phyloP scores from a whole-genome alignment of 2,888 invertebrate species.

The Torymus texanus region DNA sequence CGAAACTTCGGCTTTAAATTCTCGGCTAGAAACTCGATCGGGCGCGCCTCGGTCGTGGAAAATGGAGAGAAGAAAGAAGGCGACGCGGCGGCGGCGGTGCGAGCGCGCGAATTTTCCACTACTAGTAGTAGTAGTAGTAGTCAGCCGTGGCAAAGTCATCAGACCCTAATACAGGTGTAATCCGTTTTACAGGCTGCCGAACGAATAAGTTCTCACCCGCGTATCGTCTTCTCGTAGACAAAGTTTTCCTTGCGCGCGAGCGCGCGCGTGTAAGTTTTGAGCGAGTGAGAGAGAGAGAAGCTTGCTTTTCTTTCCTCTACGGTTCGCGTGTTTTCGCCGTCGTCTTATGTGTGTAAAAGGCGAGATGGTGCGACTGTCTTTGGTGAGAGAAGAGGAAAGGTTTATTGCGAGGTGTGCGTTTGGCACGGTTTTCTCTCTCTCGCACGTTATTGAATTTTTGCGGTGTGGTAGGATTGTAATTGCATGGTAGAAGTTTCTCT shows the following conservation, averaged over 20 bases:
- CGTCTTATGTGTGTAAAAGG: too few relatives aligned
- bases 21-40: conserved; percentile 16
- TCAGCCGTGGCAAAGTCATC: conserved; percentile 41
- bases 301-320: conserved; percentile 18
- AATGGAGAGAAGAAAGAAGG: conserved; percentile 3
- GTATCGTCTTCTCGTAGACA: conserved; percentile 7
- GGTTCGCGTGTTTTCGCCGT: conserved; percentile 6
- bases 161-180: conserved; percentile 46
- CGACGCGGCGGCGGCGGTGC: neutral
- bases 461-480: too few relatives aligned
- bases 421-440: too few relatives aligned
- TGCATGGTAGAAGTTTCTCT: too few relatives aligned
- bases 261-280: conserved; percentile 9
- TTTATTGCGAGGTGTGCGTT: too few relatives aligned
- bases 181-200: conserved; percentile 45
- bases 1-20: conserved; percentile 29
- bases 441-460: too few relatives aligned
- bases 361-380: too few relatives aligned
- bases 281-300: neutral
- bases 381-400: too few relatives aligned
- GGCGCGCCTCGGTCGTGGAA: neutral
- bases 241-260: conserved; percentile 17
- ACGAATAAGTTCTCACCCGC: conserved; percentile 38
- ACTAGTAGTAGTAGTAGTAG: neutral
- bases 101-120: conserved; percentile 7